These are phyloP conservation scores for Nowickia ferox DNA, from an alignment of 2,888 invertebrate genomes.

Conservation along the genomic window DNA sequence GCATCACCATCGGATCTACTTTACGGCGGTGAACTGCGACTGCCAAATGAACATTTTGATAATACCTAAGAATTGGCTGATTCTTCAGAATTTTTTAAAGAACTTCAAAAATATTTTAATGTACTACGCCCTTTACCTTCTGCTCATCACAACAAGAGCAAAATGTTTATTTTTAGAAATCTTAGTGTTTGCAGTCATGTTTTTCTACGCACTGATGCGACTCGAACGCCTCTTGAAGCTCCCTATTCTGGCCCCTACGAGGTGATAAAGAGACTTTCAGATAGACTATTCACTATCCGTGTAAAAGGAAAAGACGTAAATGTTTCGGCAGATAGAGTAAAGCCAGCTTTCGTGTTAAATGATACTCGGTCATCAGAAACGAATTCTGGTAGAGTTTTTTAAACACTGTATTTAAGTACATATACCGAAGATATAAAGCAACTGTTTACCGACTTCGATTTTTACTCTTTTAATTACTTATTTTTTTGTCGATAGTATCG, in stretches of 20 bases:
- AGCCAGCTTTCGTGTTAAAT: constrained; percentile 46
- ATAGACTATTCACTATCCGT: constrained; percentile 45
- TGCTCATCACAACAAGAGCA: constrained; percentile 16
- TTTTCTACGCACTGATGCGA: constrained; percentile 17
- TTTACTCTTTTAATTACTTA: no score
- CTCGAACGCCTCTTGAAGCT: constrained; percentile 26
- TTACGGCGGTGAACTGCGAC: background rate
- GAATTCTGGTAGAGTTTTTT: no score
- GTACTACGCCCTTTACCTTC: no score
- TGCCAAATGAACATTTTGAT: constrained; percentile 44
- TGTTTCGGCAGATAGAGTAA: constrained; percentile 48
- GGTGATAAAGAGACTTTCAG: constrained; percentile 43
- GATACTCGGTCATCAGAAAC: background rate
- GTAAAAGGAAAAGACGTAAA: constrained; percentile 35
- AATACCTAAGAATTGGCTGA: background rate
- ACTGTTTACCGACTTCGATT: no score
- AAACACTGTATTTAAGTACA: no score
- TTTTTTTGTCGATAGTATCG: no score
- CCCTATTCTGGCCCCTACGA: constrained; percentile 59
- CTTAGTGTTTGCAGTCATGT: constrained; percentile 32
- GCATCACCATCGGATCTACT: no score
- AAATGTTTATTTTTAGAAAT: constrained; percentile 56
- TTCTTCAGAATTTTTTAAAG: background rate
- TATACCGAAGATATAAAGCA: no score
- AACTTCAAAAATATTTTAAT: no score